phyloP scores from a whole-genome alignment of 2,113 vertebrate genomes.

The Antechinus flavipes region DNA sequence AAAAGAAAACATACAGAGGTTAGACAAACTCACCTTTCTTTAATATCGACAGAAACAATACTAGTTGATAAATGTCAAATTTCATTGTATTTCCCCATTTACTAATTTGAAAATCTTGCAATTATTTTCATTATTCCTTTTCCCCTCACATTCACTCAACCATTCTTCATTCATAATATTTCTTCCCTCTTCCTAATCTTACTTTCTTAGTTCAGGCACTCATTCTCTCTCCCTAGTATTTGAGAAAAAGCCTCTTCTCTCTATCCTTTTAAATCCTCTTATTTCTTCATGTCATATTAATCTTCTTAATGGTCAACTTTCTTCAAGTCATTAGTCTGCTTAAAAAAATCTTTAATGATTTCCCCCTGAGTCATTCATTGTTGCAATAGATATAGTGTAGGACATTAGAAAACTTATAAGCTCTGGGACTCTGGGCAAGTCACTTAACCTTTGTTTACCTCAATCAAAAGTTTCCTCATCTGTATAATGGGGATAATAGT shows the following conservation, averaged over 20 bases:
- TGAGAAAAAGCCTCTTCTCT: not conserved
- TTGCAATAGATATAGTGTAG: not conserved
- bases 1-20: slow-evolving; percentile 58
- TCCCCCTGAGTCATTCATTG: not conserved
- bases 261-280: not conserved
- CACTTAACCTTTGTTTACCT: not conserved
- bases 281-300: not conserved
- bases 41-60: slow-evolving; percentile 7
- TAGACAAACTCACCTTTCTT: slow-evolving; percentile 20
- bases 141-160: not conserved
- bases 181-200: not conserved
- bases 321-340: not conserved
- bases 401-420: not conserved
- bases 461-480: not conserved
- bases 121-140: not conserved
- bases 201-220: not conserved
- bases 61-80: not conserved
- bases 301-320: not conserved
- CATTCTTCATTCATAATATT: not conserved
- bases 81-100: not conserved
- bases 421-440: not conserved
- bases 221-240: not conserved
- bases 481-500: not conserved
- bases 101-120: not conserved
- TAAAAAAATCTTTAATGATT: not conserved